phyloP scores from a whole-genome alignment of 1,140 invertebrate genomes.

The Pseudomyrmex concolor region DNA sequence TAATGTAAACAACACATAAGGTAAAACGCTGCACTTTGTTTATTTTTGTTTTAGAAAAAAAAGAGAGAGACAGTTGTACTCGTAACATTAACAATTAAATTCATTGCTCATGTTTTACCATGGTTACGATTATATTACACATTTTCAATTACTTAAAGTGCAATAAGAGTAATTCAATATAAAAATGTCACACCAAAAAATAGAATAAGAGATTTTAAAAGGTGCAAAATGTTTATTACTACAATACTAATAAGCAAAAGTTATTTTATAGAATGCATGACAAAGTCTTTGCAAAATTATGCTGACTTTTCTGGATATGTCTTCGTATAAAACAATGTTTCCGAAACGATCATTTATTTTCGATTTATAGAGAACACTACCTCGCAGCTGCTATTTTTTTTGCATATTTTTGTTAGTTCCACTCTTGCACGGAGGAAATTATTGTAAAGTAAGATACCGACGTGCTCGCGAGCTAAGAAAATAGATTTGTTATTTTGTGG shows the following conservation, averaged over 20 bases:
- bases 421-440: slow-evolving; percentile 52
- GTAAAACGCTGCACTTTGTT: not conserved
- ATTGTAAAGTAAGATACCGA: slow-evolving; percentile 59
- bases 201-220: not conserved
- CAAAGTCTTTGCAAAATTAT: no score
- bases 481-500: slow-evolving; percentile 43
- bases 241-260: slow-evolving; percentile 17
- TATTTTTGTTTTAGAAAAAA: not conserved
- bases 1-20: not conserved
- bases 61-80: no score
- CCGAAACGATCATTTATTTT: not conserved
- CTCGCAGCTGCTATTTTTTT: not conserved
- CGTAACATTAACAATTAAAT: not conserved
- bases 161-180: not conserved
- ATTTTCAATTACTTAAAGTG: not conserved
- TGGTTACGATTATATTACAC: no score
- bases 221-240: slow-evolving; percentile 19
- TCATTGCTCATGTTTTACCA: no score
- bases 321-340: no score
- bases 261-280: no score
- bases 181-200: not conserved
- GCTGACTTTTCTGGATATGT: no score
- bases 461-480: slow-evolving; percentile 39
- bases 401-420: not conserved
- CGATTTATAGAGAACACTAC: not conserved